Conservation (phyloP, 2,113 vertebrate species). For the Petrocephalus microphthalmus region DNA sequence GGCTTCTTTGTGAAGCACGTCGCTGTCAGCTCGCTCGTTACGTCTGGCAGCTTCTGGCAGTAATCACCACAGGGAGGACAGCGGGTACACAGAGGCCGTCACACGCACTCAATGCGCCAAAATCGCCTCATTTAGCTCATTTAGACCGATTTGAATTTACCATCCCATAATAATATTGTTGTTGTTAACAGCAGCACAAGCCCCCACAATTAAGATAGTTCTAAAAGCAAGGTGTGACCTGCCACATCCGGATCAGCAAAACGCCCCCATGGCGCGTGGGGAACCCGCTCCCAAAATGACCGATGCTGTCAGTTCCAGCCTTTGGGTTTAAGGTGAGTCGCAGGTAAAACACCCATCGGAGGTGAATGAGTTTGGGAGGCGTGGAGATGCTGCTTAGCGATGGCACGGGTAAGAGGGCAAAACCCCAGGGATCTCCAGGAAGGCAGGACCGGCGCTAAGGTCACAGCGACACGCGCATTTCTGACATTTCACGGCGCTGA, state of each 20-base stretch:
- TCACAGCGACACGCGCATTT: background rate
- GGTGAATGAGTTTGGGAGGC: background rate
- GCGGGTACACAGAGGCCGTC: background rate
- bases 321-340: background rate
- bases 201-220: background rate
- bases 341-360: background rate
- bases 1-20: background rate
- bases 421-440: background rate
- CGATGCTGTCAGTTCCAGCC: background rate
- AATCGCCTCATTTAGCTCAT: background rate
- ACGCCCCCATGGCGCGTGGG: background rate
- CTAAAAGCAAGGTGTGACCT: background rate
- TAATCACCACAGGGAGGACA: background rate
- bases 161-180: background rate
- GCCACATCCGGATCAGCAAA: background rate
- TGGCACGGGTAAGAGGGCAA: background rate
- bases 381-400: background rate
- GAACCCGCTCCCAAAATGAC: background rate
- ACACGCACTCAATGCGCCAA: background rate
- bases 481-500: background rate
- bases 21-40: background rate
- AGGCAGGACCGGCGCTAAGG: background rate
- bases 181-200: background rate
- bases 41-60: background rate
- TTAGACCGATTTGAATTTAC: background rate